Evolutionary conservation across 37 sponge, comb jelly and placozoan genomes (phyloP).

Genomic region (Geodia barretti): DNA sequence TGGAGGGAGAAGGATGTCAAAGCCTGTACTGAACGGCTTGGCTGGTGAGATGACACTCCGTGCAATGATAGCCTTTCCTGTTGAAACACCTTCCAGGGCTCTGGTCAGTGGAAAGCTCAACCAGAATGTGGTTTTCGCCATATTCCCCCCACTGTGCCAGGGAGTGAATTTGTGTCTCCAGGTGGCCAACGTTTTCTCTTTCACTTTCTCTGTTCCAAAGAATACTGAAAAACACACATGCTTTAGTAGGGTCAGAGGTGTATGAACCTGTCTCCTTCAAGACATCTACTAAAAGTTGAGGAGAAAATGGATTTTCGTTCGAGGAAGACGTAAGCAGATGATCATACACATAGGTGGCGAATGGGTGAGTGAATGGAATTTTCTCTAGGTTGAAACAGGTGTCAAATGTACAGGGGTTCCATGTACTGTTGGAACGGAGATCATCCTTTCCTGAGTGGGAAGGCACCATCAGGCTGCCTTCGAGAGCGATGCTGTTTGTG

Average conservation of each 20-base stretch:
- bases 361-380: constrained; percentile 56
- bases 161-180: too few species aligned
- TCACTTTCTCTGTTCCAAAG: too few species aligned
- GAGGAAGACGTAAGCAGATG: background rate
- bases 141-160: constrained; percentile 53
- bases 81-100: too few species aligned
- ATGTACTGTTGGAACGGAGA: too few species aligned
- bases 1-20: too few species aligned
- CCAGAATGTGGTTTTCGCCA: constrained; percentile 62
- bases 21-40: too few species aligned
- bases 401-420: too few species aligned
- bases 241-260: constrained; percentile 19
- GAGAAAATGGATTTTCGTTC: background rate
- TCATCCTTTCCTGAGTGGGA: too few species aligned
- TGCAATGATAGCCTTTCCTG: too few species aligned
- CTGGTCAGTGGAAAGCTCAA: constrained; percentile 21
- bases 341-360: constrained; percentile 54
- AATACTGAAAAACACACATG: constrained; percentile 70
- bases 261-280: constrained; percentile 16
- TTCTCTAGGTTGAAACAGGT: constrained; percentile 46
- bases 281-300: background rate
- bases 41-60: too few species aligned
- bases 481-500: too few species aligned
- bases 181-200: background rate
- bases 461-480: too few species aligned